Base-by-base conservation (phyloP, 2,888 invertebrate species). In the Drosophila koepferae region DNA sequence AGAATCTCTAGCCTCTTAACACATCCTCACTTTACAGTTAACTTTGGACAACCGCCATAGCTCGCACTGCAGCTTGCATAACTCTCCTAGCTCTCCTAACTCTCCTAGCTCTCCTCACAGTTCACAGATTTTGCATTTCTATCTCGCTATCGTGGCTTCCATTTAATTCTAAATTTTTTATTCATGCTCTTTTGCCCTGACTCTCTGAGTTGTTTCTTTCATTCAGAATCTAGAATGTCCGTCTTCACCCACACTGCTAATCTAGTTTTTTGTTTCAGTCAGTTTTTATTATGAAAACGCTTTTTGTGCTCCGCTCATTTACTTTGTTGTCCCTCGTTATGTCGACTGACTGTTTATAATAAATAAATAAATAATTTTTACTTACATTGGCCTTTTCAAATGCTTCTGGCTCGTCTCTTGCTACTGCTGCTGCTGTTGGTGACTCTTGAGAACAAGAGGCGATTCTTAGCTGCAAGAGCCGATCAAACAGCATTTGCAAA, bases 401-500 rank as follows among this genome's bases (percentile, higher is more conserved):
- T 49, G 54, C 12, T 61, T 9, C 12, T 18, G n/a, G 49, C 56
- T 48, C 46, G 20, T 23, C 41, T 48, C 9, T 18, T 28, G 28
- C 34, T 53, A 56, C 20, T 56, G 53, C 18, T 53, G 43, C 14
- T 38, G 74, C 34, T 63, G 34, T n/a, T 51, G 49, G 40, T 14
- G 56, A 53, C 62, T 58, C 54, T 38, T 56, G 53, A 44, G 59
- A 53, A 48, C 23, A 44, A 28, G 58, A 56, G 56, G 36, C 71
- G 55, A 43, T 58, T 63, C 71, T 62, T 49, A 43, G 44, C 41
- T 49, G 73, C 75, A 40, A 65, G 66, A 51, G 65, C 46, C 69
- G 76, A 70, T 80, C 77, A 63, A 65, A 64, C 68, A 69, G 75
- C 76, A 83, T 76, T 72, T 80, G 76, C 80, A 80, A 80, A 80